These are phyloP conservation scores for Tiliacea aurago DNA, from an alignment of 2,888 invertebrate genomes.

Conservation along the genomic window DNA sequence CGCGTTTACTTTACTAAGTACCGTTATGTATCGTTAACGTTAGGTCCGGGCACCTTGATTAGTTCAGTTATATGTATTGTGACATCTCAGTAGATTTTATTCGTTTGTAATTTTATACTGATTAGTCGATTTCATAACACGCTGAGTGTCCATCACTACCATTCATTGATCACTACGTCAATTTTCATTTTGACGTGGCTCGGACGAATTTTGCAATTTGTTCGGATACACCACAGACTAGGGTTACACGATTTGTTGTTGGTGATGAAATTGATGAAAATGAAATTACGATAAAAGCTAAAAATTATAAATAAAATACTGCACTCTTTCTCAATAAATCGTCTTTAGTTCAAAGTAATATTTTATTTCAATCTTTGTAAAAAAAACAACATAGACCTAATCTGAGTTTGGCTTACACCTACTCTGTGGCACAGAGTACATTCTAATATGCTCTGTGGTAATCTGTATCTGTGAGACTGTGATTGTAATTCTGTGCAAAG, in stretches of 20 bases:
- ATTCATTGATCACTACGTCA: background rate
- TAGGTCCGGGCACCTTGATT: background rate
- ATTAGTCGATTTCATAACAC: conserved; percentile 25
- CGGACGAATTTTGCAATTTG: background rate
- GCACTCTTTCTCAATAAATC: background rate
- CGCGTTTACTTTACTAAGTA: background rate
- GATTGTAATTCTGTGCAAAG: background rate
- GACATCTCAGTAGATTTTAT: background rate
- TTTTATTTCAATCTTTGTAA: background rate
- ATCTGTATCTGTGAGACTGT: background rate
- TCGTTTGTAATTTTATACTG: accelerated
- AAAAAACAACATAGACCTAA: background rate
- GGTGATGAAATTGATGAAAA: no score
- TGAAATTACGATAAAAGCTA: background rate
- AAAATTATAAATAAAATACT: background rate
- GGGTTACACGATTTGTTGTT: background rate
- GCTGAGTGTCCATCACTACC: conserved; percentile 16
- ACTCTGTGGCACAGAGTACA: no score
- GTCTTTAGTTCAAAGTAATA: background rate
- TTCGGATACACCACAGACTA: no score
- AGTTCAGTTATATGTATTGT: background rate
- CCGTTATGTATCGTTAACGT: no score
- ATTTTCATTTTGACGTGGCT: conserved; percentile 63
- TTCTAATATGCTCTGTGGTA: conserved; percentile 21
- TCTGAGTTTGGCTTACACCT: background rate